Percentiles rank a stretch among this genome's conserved stretches.
These are phyloP conservation scores for Trisateles emortualis DNA, from an alignment of 2,888 invertebrate genomes.

Conservation along the genomic window DNA sequence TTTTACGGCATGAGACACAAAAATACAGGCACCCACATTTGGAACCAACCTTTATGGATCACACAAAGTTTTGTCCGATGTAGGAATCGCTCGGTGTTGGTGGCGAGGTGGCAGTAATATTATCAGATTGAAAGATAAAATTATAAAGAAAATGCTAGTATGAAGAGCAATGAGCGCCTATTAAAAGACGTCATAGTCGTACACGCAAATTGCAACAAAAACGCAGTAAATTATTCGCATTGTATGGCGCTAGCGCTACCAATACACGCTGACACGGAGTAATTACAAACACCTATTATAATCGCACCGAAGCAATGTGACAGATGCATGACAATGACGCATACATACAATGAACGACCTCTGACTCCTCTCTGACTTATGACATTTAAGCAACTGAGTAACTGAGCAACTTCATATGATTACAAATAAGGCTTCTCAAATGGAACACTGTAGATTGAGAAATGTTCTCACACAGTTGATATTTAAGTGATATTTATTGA, in stretches of 20 bases:
- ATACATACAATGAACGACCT: constrained; percentile 33
- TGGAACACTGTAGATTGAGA: not conserved
- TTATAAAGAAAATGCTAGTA: too few species aligned
- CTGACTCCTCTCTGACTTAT: constrained; percentile 29
- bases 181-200: too few species aligned
- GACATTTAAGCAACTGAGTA: constrained; percentile 18
- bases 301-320: constrained; percentile 18
- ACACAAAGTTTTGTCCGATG: too few species aligned
- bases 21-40: too few species aligned
- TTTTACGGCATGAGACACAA: too few species aligned
- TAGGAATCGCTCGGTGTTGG: too few species aligned
- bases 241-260: constrained; percentile 14
- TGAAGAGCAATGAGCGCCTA: too few species aligned
- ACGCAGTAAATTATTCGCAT: constrained; percentile 21
- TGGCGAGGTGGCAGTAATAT: too few species aligned
- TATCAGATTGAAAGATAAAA: too few species aligned
- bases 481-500: not conserved
- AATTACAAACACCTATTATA: constrained; percentile 10
- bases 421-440: too few species aligned
- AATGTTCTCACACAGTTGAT: not conserved
- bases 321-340: constrained; percentile 25
- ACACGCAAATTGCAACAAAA: constrained; percentile 9
- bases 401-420: too few species aligned
- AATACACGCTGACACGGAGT: constrained; percentile 15
- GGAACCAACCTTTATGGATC: too few species aligned